Evolutionary conservation across 2,113 vertebrate genomes (phyloP), one percentile per base, ranked within the genome.

Genomic region (Heterotilapia buettikoferi): DNA sequence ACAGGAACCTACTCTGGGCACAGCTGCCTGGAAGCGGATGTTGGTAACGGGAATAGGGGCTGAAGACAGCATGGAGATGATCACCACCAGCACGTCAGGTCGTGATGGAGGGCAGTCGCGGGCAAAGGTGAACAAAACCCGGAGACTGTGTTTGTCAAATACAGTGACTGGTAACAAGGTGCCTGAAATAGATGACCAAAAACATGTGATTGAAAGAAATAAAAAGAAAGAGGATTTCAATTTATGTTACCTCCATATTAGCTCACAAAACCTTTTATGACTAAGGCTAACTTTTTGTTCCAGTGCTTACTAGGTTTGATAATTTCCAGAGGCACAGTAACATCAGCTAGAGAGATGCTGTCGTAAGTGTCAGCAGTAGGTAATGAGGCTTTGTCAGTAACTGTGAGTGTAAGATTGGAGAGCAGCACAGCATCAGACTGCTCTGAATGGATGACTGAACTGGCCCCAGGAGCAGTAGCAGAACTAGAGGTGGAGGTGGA

Each of bases 41-140:
- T 97, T 98, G 88, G 96, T 97, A 92, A 98, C 97, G 6, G 98
- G 97, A 84, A 96, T 95, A 0, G 99, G 97, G 1, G 99, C 98
- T 0, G 98, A 99, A 85, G 98, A 99, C 33, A 99, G 95, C 99
- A 99, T 99, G 61, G 99, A 99, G 53, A 99, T 98, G 88, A 99
- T 99, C 82, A 99, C 98, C 87, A 99, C 99, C 31, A 99, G 96
- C 84, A 99, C 96, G 0, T 99, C 98, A 0, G 97, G 96, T 80
- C 98, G 97, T 8, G 97, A 97, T 0, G 97, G 97, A 66, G 98
- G 97, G 14, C 97, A 96, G 88, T 98, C 98, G 2, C 96, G 97
- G 6, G 99, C 98, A 1, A 98, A 99, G 85, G 99, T 99, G 95
- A 99, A 98, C 86, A 99, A 97, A 83, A 99, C 97, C 0, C 98